phyloP scores from a whole-genome alignment of 2,113 vertebrate species.

The Pipra filicauda region DNA sequence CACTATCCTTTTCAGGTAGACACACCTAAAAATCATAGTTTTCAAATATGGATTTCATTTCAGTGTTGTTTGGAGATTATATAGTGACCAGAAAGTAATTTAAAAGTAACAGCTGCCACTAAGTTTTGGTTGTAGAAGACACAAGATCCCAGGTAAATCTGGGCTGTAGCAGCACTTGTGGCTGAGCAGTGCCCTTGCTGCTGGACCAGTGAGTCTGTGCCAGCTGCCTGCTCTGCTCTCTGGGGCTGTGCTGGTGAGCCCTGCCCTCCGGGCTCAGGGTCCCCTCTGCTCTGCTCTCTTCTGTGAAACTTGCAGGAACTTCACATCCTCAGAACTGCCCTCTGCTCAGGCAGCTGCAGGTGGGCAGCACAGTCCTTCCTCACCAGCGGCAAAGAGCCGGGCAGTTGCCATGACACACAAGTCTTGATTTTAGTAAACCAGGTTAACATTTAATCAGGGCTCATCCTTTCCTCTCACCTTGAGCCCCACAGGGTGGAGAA shows the following conservation, averaged over 20 bases:
- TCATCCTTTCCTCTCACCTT: background rate
- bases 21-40: background rate
- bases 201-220: accelerated
- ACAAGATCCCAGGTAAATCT: background rate
- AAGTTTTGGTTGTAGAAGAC: background rate
- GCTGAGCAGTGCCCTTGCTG: background rate
- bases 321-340: background rate
- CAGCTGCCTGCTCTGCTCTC: background rate
- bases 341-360: background rate
- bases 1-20: background rate
- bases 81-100: background rate
- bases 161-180: background rate
- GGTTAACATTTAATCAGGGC: background rate
- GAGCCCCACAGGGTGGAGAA: background rate
- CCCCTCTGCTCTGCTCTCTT: background rate
- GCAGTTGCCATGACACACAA: background rate
- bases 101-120: background rate
- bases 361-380: background rate
- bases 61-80: background rate
- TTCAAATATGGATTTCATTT: background rate
- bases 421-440: background rate
- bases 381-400: accelerated
- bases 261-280: background rate
- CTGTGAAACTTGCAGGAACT: background rate
- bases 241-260: background rate